phyloP scores from a whole-genome alignment of 2,113 vertebrate genomes.

The Aythya baeri region DNA sequence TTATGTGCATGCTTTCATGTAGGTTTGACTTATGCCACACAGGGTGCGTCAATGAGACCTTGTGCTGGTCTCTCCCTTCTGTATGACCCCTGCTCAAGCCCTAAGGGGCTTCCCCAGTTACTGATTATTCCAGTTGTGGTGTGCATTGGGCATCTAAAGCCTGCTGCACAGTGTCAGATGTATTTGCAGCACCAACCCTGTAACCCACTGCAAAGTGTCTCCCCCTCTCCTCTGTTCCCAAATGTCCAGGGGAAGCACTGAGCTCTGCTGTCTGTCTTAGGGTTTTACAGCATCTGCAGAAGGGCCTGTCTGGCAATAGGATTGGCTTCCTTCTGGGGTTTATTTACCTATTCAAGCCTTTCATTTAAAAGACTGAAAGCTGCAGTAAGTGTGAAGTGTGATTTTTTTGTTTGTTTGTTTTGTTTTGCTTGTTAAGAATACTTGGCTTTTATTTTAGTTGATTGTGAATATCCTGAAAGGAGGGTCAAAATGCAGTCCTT shows the following conservation, averaged over 20 bases:
- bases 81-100: accelerated
- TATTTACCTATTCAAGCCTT: not conserved
- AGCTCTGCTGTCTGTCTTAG: not conserved
- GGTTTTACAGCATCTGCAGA: not conserved
- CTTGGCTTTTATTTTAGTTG: not conserved
- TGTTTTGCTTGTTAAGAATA: not conserved
- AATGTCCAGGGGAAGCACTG: accelerated
- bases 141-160: not conserved
- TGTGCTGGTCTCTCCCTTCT: not conserved
- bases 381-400: not conserved
- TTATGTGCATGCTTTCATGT: accelerated
- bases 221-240: not conserved
- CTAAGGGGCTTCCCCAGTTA: not conserved
- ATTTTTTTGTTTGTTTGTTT: not conserved
- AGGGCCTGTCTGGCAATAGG: not conserved
- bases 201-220: not conserved
- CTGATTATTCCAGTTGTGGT: not conserved
- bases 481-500: not conserved
- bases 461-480: not conserved
- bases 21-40: too few species aligned
- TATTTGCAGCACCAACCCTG: not conserved
- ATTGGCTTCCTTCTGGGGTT: not conserved
- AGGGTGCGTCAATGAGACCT: not conserved
- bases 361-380: not conserved
- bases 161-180: not conserved